A percentile compares a stretch with the other conserved stretches of the same genome.
Conservation (phyloP, 2,797 vertebrate species). For the Anabacerthia variegaticeps region DNA sequence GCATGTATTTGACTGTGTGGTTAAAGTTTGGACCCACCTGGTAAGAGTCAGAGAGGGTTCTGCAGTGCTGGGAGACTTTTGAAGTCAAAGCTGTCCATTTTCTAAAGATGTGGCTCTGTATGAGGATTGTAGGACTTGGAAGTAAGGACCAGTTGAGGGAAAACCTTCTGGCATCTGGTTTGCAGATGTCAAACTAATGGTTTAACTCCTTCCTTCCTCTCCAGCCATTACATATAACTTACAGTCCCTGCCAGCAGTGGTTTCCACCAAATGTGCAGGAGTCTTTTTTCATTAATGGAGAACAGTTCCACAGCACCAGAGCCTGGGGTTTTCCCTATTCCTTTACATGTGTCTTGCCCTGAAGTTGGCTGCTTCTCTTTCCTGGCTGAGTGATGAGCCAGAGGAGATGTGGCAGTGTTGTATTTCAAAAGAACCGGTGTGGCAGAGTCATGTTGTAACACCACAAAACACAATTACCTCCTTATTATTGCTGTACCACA, state of each 20-base stretch:
- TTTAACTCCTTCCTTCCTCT: constrained; percentile 9
- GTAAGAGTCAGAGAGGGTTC: neutral
- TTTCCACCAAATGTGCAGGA: neutral
- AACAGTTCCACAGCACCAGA: neutral
- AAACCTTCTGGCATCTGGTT: neutral
- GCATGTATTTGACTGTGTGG: rapidly evolving
- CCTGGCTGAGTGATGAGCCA: neutral
- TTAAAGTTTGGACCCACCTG: neutral
- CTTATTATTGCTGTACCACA: neutral
- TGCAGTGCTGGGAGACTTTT: neutral
- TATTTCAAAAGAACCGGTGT: neutral
- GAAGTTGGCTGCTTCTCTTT: neutral
- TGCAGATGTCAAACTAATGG: neutral
- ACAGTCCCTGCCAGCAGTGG: neutral
- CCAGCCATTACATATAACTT: neutral
- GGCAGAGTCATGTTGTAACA: neutral
- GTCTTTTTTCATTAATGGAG: neutral
- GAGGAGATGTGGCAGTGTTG: neutral
- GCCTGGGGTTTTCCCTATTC: neutral
- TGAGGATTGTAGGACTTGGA: neutral
- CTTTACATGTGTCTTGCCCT: neutral
- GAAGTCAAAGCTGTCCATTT: neutral
- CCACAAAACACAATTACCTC: neutral
- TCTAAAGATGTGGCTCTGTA: neutral
- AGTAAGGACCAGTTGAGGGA: neutral